Evolutionary conservation across 1,140 invertebrate genomes (phyloP), one percentile per base, ranked within the genome.

Genomic region (Meloidogyne floridensis): DNA sequence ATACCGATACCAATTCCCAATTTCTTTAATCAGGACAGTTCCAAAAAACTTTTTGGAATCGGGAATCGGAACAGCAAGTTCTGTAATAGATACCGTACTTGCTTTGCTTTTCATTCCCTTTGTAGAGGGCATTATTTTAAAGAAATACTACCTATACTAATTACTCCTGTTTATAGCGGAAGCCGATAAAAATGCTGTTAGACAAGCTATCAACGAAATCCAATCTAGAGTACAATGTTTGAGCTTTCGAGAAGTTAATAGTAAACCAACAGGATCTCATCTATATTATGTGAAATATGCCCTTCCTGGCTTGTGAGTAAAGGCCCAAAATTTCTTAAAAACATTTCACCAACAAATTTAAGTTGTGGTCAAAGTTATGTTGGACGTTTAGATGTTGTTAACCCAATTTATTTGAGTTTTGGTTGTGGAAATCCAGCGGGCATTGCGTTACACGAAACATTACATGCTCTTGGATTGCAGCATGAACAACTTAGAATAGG

Each of bases 401-500:
- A 89, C 59, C 84, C 88, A 9, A 83, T 89, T 72, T 89, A 89
- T 74, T 75, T 89, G 11, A 84, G 82, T 54, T 83, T 83, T 77
- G 20, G 69, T 47, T 82, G 78, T 69, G 32, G 77, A 70, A 72
- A 89, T 70, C 32, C 80, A 6, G 72, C 71, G 5, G 92, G 92
- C 11, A 89, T 91, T 2, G 90, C 92, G 10, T 88, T 83, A 2
- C 82, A 83, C 59, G 82, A 83, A 47, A 83, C 82, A 32, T 20
- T 83, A 71, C 82, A 83, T 56, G 82, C 82, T 13, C 42, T 83
- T 10, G 92, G 93, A 10, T 89, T 93, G 11, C 91, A 88, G 81
- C 93, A 93, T 72, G 92, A 93, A 77, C 93, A 93, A 78, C 90
- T 91, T 73, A 90, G 92, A 65, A 65, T 11, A 87, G 90, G 59